Evolutionary conservation across 2,113 vertebrate species (phyloP).

Genomic region (Bubalus kerabau): DNA sequence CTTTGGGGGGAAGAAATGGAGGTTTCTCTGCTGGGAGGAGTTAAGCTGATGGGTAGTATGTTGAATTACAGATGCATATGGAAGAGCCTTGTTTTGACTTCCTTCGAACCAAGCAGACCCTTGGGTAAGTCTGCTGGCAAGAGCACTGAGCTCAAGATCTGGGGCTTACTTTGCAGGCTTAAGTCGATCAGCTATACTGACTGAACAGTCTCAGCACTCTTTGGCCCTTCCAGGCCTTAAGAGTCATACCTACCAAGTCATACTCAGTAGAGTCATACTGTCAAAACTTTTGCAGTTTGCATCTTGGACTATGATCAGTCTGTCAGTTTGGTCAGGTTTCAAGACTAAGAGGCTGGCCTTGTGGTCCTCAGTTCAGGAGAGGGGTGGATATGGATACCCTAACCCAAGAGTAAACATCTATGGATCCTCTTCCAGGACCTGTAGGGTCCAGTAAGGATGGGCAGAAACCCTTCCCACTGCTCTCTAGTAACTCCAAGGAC

Average conservation of each 20-base stretch:
- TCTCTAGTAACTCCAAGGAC: not conserved
- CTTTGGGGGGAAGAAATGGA: not conserved
- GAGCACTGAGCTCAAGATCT: not conserved
- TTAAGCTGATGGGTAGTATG: not conserved
- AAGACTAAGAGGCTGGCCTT: not conserved
- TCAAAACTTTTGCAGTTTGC: not conserved
- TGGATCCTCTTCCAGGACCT: not conserved
- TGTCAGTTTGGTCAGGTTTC: not conserved
- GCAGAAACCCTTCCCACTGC: not conserved
- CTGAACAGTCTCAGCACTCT: not conserved
- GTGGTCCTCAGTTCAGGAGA: not conserved
- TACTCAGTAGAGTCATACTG: not conserved
- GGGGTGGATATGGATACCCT: not conserved
- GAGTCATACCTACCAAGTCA: not conserved
- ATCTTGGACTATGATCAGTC: not conserved
- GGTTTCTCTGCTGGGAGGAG: not conserved
- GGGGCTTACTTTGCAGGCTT: not conserved
- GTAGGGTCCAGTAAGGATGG: not conserved
- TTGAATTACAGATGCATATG: slow-evolving; percentile 94
- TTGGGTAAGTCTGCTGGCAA: slow-evolving; percentile 85
- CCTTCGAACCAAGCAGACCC: slow-evolving; percentile 96
- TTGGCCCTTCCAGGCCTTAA: not conserved
- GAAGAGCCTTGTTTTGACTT: slow-evolving; percentile 98
- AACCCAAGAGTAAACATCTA: not conserved
- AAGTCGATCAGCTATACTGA: not conserved